These are phyloP conservation scores for Bombyx mandarina DNA, from an alignment of 1,140 invertebrate genomes.

Conservation along the genomic window DNA sequence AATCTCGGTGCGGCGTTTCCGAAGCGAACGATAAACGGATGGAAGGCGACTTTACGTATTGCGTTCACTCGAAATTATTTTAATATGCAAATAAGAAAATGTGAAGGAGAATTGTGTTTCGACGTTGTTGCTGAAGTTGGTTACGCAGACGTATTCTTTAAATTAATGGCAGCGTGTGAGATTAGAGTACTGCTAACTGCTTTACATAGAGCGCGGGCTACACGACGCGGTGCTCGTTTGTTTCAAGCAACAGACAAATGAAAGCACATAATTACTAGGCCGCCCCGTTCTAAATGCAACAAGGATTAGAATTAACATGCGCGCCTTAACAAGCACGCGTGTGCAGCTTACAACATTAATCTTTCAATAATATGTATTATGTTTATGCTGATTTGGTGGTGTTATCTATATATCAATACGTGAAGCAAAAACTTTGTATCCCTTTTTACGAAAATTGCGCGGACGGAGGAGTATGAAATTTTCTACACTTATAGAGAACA, in stretches of 20 bases:
- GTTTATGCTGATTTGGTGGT: no score
- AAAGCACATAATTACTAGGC: conserved; percentile 70
- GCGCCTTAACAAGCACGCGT: conserved; percentile 60
- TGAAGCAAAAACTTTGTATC: no score
- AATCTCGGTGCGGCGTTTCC: conserved; percentile 24
- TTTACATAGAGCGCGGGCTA: conserved; percentile 63
- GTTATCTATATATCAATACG: no score
- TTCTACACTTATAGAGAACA: no score
- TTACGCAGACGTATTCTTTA: conserved; percentile 68
- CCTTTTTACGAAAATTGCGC: no score
- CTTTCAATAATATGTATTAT: conserved; percentile 37
- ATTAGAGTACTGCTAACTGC: conserved; percentile 69
- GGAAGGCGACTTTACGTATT: conserved; percentile 58
- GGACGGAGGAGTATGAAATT: no score
- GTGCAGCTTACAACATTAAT: conserved; percentile 63
- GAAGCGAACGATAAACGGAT: conserved; percentile 17
- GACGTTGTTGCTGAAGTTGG: conserved; percentile 53
- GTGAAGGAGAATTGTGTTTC: conserved; percentile 66
- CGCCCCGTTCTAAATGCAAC: conserved; percentile 63
- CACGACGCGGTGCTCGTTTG: conserved; percentile 48
- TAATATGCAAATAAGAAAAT: conserved; percentile 71
- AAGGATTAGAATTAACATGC: conserved; percentile 67
- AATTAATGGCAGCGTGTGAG: conserved; percentile 62
- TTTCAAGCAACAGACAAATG: conserved; percentile 67
- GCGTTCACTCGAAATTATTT: conserved; percentile 68